Evolutionary conservation across 2,888 invertebrate genomes (phyloP), one percentile per base, ranked within the genome.

Genomic region (Empis stercorea): DNA sequence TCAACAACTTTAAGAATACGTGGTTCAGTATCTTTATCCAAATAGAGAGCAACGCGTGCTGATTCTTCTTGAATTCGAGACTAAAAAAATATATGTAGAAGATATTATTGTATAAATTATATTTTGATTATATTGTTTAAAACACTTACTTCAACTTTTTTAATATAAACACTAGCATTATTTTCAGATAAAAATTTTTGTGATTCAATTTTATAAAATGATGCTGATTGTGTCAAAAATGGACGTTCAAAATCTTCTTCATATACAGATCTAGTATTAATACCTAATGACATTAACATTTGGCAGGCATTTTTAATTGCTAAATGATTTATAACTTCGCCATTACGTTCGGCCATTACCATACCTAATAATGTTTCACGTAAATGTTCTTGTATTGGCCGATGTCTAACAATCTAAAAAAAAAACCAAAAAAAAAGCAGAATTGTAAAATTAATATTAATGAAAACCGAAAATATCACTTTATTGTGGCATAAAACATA

Each of bases 221-320:
- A 95, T 37, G 95, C 89, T 47, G 97, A 96, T 70, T 99, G 96
- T 56, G 87, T 82, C 55, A 99, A 76, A 74, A 99, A 99, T 2
- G 97, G 97, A 59, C 87, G 80, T 70, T 99, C 99, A 69, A 99
- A 99, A 71, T 99, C 97, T 72, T 96, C 95, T 68, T 97, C 96
- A 66, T 99, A 99, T 45, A 99, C 97, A 46, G 81, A 75, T 49
- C 92, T 79, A 41, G 80, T 79, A 69, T 97, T 95, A 59, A 99
- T 94, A 49, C 99, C 99, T 45, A 99, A 78, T 49, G 94, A 86
- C 84, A 97, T 94, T 57, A 99, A 78, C 99, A 99, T 99, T 73
- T 96, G 93, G 73, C 97, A 97, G 48, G 96, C 96, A 72, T 95
- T 96, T 70, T 95, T 94, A 57, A 99, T 93, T 48, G 95, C 91